Percentiles rank a stretch among this genome's conserved stretches.
Conservation (phyloP, 2,888 invertebrate genomes). For the Aricia artaxerxes region DNA sequence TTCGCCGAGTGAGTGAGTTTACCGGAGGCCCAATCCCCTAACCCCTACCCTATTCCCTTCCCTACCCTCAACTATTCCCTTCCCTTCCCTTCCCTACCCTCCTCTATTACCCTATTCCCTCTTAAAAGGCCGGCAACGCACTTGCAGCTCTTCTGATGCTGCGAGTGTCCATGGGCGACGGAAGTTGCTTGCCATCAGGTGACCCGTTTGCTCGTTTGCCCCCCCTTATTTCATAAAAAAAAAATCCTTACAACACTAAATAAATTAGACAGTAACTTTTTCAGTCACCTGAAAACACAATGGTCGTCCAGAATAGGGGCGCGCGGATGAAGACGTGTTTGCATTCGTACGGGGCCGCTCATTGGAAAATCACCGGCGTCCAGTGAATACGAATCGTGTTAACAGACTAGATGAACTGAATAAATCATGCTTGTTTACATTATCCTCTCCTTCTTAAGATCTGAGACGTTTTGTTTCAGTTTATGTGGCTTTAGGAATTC, state of each 20-base stretch:
- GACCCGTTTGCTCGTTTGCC: no score
- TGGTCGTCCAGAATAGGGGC: slow-evolving; percentile 33
- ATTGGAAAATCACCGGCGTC: slow-evolving; percentile 76
- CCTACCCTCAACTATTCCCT: no score
- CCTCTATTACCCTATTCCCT: no score
- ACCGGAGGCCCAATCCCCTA: no score
- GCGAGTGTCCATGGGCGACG: no score
- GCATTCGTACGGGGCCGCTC: slow-evolving; percentile 68
- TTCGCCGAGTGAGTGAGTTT: no score
- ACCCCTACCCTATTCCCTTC: no score
- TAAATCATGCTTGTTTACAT: slow-evolving; percentile 29
- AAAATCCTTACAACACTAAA: not conserved
- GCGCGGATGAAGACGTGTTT: slow-evolving; percentile 64
- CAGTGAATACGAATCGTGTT: slow-evolving; percentile 64
- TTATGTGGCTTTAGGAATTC: not conserved
- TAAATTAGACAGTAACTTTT: not conserved
- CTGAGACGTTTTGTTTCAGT: slow-evolving; percentile 11
- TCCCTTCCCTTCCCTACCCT: no score
- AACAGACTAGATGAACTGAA: slow-evolving; percentile 24
- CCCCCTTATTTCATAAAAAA: no score
- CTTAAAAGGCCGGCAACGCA: no score
- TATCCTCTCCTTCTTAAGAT: slow-evolving; percentile 24
- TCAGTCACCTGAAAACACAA: not conserved
- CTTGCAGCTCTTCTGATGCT: no score
- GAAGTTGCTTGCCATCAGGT: no score